Percentiles rank a stretch among this genome's conserved stretches.
These are phyloP conservation scores for Tenodera sinensis DNA, from an alignment of 2,888 invertebrate species.

Conservation along the genomic window DNA sequence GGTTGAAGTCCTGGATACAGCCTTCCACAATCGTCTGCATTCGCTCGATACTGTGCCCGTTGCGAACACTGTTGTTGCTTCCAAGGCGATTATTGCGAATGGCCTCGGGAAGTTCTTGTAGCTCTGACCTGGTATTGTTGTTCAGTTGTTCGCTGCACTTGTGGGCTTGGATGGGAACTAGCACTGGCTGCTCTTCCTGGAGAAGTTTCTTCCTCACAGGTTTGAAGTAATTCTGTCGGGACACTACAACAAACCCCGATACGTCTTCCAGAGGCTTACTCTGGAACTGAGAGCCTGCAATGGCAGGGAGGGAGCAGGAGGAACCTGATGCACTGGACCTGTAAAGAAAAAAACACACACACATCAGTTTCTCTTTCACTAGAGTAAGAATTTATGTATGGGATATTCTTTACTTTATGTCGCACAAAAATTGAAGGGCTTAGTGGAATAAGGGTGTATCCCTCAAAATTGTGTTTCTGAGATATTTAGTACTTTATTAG, in stretches of 20 bases:
- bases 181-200: not conserved
- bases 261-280: conserved; percentile 17
- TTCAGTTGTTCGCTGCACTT: not conserved
- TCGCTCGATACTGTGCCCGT: not conserved
- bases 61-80: not conserved
- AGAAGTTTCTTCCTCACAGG: not conserved
- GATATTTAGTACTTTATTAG: too few relatives aligned
- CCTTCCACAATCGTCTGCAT: not conserved
- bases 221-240: conserved; percentile 19
- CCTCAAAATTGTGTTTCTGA: too few relatives aligned
- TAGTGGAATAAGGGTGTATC: too few relatives aligned
- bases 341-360: not conserved
- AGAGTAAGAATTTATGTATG: too few relatives aligned
- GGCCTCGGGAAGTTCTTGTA: not conserved
- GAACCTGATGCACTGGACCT: conserved; percentile 2
- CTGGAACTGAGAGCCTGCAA: not conserved
- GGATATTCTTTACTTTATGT: too few relatives aligned
- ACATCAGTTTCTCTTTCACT: too few relatives aligned
- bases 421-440: too few relatives aligned
- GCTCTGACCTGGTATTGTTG: not conserved
- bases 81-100: not conserved
- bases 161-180: not conserved
- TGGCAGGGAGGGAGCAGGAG: conserved; percentile 1
- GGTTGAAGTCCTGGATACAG: not conserved
- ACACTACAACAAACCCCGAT: conserved; percentile 15